Evolutionary conservation across 2,888 invertebrate genomes (phyloP), one percentile per base, ranked within the genome.

Genomic region (Phalera bucephala): DNA sequence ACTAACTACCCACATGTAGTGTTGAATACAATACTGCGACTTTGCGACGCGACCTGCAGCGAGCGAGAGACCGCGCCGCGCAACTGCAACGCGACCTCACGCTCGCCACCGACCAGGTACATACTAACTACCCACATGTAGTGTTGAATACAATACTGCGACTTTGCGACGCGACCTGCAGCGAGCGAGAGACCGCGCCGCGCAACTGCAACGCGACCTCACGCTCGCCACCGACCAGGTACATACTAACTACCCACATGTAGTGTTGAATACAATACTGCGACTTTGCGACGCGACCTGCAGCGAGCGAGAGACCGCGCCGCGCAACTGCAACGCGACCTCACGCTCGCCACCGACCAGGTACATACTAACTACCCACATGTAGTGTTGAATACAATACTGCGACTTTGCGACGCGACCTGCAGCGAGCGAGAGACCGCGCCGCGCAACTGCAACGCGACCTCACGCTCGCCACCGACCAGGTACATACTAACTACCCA

Each of bases 141-240:
- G n/a, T n/a, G n/a, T n/a, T n/a, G n/a, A n/a, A n/a, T n/a, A n/a
- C n/a, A n/a, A n/a, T n/a, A n/a, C 69, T 61, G 80, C 54, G 62
- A 72, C 72, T 37, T 52, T 84, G 37, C 96, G 70, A 93, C 97
- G 72, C 1, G 87, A 88, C 35, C 55, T 82, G 57, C 64, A 58
- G 55, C 72, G 78, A 2, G 66, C 73, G 2, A 50, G 76, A 1
- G 83, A 83, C 31, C 48, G 68, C 2, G 59, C 60, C 34, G 45
- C 64, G 21, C 65, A 62, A 47, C 51, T 80, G 46, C 71, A 75
- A 47, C 49, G 76, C 1, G 83, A 84, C 29, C 70, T 83, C 34
- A 41, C 54, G 7, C 68, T 53, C 4, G 74, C 80, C 40, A 48
- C 48, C 2, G 78, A 80, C 1, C 82, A 85, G 81, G 87, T 84